phyloP scores from a whole-genome alignment of 2,113 vertebrate genomes.

The Neolamprologus brichardi region DNA sequence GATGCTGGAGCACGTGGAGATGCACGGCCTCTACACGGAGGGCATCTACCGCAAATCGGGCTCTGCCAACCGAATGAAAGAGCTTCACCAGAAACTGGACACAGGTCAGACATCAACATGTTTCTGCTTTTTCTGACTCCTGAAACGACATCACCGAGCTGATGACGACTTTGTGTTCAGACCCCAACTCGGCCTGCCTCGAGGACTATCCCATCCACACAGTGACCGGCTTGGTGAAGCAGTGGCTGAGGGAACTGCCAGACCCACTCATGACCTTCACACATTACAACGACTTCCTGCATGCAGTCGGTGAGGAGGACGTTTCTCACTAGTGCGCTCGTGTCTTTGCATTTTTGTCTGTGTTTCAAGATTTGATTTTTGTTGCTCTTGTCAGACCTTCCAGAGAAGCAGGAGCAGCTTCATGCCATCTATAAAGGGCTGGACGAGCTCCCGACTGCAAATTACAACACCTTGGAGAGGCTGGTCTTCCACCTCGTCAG shows the following conservation, averaged over 20 bases:
- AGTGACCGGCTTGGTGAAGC: conserved; percentile 91
- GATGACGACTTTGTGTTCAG: conserved; percentile 48
- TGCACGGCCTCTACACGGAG: conserved; percentile 93
- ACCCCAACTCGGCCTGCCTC: conserved; percentile 77
- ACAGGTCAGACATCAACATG: conserved; percentile 65
- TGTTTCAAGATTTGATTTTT: neutral
- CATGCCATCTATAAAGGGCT: conserved; percentile 83
- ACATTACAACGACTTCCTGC: conserved; percentile 89
- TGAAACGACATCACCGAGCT: neutral
- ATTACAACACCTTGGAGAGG: conserved; percentile 86
- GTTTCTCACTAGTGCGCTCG: neutral
- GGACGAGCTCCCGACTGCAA: conserved; percentile 84
- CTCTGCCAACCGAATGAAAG: conserved; percentile 90
- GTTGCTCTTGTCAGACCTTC: conserved; percentile 75
- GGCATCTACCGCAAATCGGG: conserved; percentile 98
- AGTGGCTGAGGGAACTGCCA: conserved; percentile 91
- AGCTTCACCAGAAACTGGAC: conserved; percentile 86
- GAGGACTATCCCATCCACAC: conserved; percentile 94
- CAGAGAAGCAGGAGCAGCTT: conserved; percentile 89
- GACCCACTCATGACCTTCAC: conserved; percentile 94
- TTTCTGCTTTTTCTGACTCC: neutral
- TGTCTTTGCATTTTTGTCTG: neutral
- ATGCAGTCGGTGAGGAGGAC: conserved; percentile 82
- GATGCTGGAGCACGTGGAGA: conserved; percentile 93
- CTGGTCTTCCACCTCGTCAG: conserved; percentile 95